Conservation (phyloP, 2,797 vertebrate genomes). For the Trachops cirrhosus region DNA sequence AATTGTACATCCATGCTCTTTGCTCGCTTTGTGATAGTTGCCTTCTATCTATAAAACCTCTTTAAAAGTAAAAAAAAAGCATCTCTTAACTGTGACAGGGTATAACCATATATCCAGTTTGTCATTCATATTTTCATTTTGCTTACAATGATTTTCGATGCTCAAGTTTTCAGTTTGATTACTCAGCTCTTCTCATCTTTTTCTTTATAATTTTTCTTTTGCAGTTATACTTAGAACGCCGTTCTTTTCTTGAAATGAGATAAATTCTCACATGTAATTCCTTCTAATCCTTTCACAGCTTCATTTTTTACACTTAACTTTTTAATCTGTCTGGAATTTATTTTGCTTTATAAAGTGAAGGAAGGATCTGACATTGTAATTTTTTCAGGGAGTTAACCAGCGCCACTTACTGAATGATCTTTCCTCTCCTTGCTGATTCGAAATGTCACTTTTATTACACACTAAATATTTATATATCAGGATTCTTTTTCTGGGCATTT, state of each 20-base stretch:
- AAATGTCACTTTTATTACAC: conserved; percentile 4
- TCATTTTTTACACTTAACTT: conserved; percentile 14
- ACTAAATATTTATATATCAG: not conserved
- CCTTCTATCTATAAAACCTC: conserved; percentile 40
- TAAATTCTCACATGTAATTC: conserved; percentile 35
- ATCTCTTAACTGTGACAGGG: not conserved
- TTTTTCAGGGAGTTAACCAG: not conserved
- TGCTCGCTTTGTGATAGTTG: not conserved
- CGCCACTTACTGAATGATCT: not conserved
- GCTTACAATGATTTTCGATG: not conserved
- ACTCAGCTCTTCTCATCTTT: conserved; percentile 18
- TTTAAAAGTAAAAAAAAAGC: conserved; percentile 4
- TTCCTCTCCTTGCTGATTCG: not conserved
- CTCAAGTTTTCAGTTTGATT: not conserved
- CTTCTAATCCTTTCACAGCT: conserved; percentile 26
- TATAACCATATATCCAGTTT: not conserved
- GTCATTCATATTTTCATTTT: not conserved
- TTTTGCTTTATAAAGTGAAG: not conserved
- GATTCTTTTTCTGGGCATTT: not conserved
- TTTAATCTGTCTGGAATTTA: conserved; percentile 38
- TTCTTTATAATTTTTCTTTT: conserved; percentile 30
- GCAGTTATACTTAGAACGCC: not conserved
- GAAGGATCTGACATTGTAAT: not conserved
- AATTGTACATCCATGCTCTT: not conserved
- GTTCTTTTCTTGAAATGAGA: conserved; percentile 34